Conservation (phyloP, 2,113 vertebrate genomes). For the Centropus unirufus region DNA sequence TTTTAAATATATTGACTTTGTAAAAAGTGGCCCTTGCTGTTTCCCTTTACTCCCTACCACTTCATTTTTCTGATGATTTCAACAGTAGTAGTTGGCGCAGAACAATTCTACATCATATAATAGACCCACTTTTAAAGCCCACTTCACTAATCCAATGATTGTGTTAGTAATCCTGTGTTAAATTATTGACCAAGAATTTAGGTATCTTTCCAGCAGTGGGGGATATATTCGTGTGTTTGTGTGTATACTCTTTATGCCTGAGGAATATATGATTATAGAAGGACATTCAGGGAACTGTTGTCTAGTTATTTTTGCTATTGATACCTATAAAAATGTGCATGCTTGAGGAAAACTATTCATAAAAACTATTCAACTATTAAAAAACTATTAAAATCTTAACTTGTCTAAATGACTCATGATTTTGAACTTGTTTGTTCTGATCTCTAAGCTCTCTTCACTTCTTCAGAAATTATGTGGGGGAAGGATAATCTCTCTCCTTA, state of each 20-base stretch:
- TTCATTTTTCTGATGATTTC: slow-evolving; percentile 4
- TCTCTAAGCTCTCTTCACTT: background rate
- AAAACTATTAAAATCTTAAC: too few relatives aligned
- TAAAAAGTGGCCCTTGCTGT: background rate
- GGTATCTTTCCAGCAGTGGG: background rate
- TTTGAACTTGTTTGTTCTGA: background rate
- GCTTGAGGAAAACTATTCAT: background rate
- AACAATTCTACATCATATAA: background rate
- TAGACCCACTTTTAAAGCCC: background rate
- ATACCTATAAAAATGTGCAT: background rate
- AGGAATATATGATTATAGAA: background rate
- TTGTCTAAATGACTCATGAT: background rate
- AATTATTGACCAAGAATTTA: background rate
- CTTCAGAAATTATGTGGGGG: background rate
- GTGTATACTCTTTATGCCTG: background rate
- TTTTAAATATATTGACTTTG: background rate
- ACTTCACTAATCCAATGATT: background rate
- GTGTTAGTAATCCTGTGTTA: background rate
- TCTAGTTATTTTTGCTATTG: slow-evolving; percentile 8
- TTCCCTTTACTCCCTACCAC: background rate
- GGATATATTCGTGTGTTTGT: background rate
- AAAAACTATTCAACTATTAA: too few relatives aligned
- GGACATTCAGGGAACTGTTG: background rate
- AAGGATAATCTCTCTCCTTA: background rate
- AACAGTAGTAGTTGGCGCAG: background rate